A percentile compares a stretch with the other conserved stretches of the same genome.
These are phyloP conservation scores for Eulithis testata DNA, from an alignment of 2,888 invertebrate species.

Conservation along the genomic window DNA sequence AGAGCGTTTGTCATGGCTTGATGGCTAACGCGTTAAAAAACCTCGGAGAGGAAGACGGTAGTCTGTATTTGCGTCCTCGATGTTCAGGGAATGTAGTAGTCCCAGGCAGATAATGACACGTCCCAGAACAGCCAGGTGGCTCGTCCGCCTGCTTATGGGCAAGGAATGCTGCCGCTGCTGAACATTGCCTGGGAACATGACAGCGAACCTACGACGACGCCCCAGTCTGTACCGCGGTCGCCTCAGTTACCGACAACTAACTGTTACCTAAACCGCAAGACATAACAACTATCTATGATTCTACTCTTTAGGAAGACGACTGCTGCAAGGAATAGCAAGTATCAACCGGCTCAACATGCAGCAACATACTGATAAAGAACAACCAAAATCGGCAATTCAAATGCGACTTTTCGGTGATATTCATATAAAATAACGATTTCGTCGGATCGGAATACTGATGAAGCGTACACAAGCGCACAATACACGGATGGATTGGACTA, in stretches of 20 bases:
- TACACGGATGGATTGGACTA: conserved; percentile 9
- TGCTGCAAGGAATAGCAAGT: neutral
- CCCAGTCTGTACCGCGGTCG: conserved; percentile 13
- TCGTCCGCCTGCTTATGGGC: conserved; percentile 69
- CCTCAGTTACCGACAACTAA: conserved; percentile 20
- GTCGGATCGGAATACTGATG: conserved; percentile 2
- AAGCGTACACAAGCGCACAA: conserved; percentile 1
- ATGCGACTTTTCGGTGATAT: neutral
- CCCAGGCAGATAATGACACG: conserved; percentile 61
- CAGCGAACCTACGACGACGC: conserved; percentile 23
- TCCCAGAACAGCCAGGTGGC: conserved; percentile 77
- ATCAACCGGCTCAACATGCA: too few species aligned
- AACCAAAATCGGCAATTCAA: conserved; percentile 1
- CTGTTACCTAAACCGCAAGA: conserved; percentile 23
- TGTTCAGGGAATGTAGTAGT: conserved; percentile 72
- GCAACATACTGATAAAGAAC: neutral
- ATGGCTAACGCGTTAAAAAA: conserved; percentile 61
- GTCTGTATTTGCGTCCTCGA: conserved; percentile 67
- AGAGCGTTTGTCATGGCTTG: conserved; percentile 53
- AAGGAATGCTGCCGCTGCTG: conserved; percentile 71
- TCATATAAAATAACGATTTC: conserved; percentile 5
- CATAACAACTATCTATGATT: conserved; percentile 4
- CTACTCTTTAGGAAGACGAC: neutral
- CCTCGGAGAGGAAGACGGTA: conserved; percentile 63
- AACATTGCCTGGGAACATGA: conserved; percentile 71